Evolutionary conservation across 2,888 invertebrate species (phyloP).

Genomic region (Acheta domesticus): DNA sequence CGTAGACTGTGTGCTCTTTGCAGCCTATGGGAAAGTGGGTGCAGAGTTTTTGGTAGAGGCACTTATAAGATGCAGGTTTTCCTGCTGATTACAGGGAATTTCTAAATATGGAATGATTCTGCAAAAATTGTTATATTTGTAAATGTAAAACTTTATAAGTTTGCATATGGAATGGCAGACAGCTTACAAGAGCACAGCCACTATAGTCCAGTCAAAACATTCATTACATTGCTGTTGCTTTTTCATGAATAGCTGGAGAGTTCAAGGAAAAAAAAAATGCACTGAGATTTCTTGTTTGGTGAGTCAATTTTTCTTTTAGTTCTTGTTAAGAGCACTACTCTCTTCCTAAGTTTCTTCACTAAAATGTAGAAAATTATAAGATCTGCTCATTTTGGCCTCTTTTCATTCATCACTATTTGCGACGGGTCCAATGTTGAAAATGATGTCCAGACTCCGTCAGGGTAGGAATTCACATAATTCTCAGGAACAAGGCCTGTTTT

Average conservation of each 20-base stretch:
- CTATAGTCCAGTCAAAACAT: background rate
- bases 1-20: background rate
- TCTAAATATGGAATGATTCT: background rate
- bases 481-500: constrained; percentile 90
- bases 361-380: no score
- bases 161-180: background rate
- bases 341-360: no score
- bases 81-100: background rate
- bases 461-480: constrained; percentile 92
- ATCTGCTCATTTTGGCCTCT: no score
- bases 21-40: background rate
- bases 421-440: background rate
- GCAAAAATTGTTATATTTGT: background rate
- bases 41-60: background rate
- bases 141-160: no score
- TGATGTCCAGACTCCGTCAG: constrained; percentile 46
- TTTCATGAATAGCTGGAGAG: background rate
- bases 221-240: background rate
- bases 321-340: no score
- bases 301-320: no score
- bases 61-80: constrained; percentile 8
- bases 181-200: constrained; percentile 18
- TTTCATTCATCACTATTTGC: background rate
- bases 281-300: background rate
- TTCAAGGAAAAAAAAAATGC: background rate